phyloP scores from a whole-genome alignment of 2,797 vertebrate genomes.

The Paguma larvata region DNA sequence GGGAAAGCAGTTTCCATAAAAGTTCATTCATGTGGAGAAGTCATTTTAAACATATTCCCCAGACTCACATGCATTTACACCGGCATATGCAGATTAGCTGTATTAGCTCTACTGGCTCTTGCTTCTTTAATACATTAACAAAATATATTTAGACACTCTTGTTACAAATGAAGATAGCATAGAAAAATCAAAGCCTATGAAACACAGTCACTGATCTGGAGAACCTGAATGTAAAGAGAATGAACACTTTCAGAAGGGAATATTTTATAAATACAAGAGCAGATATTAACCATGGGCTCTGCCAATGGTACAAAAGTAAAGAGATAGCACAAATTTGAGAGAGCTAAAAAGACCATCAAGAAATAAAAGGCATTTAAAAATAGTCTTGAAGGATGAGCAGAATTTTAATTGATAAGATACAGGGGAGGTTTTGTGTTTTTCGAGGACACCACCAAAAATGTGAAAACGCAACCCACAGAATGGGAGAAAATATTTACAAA shows the following conservation, averaged over 20 bases:
- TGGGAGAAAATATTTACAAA: background rate
- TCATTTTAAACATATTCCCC: background rate
- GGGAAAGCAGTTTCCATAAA: background rate
- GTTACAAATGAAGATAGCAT: background rate
- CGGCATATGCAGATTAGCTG: background rate
- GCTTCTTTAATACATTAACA: background rate
- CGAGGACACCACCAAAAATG: background rate
- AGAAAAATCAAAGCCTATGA: background rate
- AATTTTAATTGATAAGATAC: background rate
- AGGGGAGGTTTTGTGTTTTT: background rate
- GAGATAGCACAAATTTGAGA: background rate
- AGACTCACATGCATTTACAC: too few relatives aligned
- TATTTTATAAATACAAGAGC: background rate
- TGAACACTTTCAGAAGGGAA: background rate
- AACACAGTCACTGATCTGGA: background rate
- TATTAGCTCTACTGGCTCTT: background rate
- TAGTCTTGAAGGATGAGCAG: background rate
- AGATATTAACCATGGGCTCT: background rate
- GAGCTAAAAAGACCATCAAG: background rate
- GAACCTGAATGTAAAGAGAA: background rate
- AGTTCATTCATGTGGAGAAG: background rate
- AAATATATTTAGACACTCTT: background rate
- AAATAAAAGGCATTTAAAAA: background rate
- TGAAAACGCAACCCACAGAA: background rate
- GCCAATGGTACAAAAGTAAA: background rate